phyloP scores from a whole-genome alignment of 23 tunicate species.

The Styela plicata region DNA sequence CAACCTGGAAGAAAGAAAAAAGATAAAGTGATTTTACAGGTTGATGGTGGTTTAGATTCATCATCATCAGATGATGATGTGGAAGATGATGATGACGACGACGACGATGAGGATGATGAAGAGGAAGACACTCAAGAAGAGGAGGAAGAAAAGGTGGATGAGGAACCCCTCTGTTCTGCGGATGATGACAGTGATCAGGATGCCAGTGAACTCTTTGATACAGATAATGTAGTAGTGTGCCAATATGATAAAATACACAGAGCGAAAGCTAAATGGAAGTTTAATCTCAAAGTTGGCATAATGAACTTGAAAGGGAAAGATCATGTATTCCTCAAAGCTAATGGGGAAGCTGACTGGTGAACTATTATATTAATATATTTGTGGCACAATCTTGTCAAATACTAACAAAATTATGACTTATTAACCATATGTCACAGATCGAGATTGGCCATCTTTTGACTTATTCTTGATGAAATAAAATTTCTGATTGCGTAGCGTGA shows the following conservation, averaged over 20 bases:
- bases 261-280: slow-evolving; percentile 86
- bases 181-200: slow-evolving; percentile 86
- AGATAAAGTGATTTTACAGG: slow-evolving; percentile 30
- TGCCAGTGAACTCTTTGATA: slow-evolving; percentile 77
- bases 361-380: too few relatives aligned
- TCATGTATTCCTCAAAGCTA: slow-evolving; percentile 95
- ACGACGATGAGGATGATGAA: slow-evolving; percentile 79
- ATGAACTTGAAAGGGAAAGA: slow-evolving; percentile 98
- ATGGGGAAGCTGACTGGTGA: slow-evolving; percentile 98
- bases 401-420: too few relatives aligned
- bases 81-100: slow-evolving; percentile 96
- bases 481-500: too few relatives aligned
- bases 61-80: slow-evolving; percentile 74
- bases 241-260: slow-evolving; percentile 99
- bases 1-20: neutral
- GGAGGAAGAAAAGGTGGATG: slow-evolving; percentile 31
- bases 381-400: too few relatives aligned
- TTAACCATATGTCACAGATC: too few relatives aligned
- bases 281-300: slow-evolving; percentile 89
- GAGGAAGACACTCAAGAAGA: slow-evolving; percentile 37
- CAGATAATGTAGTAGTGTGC: slow-evolving; percentile 97
- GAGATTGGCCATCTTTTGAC: too few relatives aligned
- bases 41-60: slow-evolving; percentile 54
- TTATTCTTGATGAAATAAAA: too few relatives aligned
- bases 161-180: slow-evolving; percentile 51